Base-by-base conservation (phyloP, 2,797 vertebrate genomes). In the Melanotaenia trifasciata region DNA sequence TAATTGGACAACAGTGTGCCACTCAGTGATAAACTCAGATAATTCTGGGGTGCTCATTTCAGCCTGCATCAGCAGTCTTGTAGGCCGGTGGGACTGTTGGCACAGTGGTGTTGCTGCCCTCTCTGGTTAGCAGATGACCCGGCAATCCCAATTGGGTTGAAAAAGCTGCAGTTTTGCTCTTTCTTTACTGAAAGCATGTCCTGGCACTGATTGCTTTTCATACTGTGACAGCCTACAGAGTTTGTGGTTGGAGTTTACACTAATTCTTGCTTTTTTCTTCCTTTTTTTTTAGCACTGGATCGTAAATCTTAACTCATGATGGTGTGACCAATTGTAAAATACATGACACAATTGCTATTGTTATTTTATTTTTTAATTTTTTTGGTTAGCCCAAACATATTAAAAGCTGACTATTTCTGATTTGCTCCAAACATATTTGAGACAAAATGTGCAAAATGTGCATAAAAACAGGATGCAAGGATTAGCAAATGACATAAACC, bases 91-190 rank as follows among this genome's bases (percentile, higher is more conserved):
- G 86, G 87, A 83, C 68, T 40, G 72, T 53, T 14, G 28, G 70
- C 78, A 73, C 72, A 74, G 74, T 50, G 32, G 70, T 28, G 61
- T 67, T 83, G 77, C 69, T 78, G 79, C 80, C 87, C 86, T 86
- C 70, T 78, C 83, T 86, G 67, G 76, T 91, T 89, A 90, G 83
- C 83, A 71, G 71, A 84, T 85, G 84, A 89, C 84, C 80, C 45
- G 59, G 45, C 67, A 43, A 70, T 79, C 80, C 81, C 65, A 82
- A 67, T 61, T 67, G 81, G 58, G 54, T 57, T 61, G n/a, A 54
- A 58, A 40, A 53, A 60, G 58, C 71, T 47, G 58, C 47, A 59
- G 78, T 61, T 69, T 68, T 69, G n/a, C 67, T 72, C 35, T 51
- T 58, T 26, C 38, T 77, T 50, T 7, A 64, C 61, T 30, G 36